Evolutionary conservation across 2,888 invertebrate genomes (phyloP).

Genomic region (Blastobasis adustella): DNA sequence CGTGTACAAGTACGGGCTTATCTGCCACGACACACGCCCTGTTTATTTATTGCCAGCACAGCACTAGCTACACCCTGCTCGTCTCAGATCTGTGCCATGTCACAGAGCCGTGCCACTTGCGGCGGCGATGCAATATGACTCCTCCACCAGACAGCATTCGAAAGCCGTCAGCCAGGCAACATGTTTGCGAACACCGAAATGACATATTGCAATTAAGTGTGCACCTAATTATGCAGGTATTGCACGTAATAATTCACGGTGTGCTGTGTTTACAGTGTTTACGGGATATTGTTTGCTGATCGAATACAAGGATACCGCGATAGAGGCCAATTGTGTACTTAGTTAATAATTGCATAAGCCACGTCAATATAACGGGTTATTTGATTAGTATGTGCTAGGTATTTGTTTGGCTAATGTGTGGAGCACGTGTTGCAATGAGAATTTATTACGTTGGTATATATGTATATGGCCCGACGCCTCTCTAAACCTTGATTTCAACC

Average conservation of each 20-base stretch:
- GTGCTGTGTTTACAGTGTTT: slow-evolving; percentile 59
- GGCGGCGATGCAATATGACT: slow-evolving; percentile 16
- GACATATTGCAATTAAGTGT: slow-evolving; percentile 21
- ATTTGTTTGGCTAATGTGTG: slow-evolving; percentile 19
- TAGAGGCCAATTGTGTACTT: slow-evolving; percentile 52
- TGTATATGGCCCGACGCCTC: too few relatives aligned
- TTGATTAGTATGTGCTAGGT: slow-evolving; percentile 40
- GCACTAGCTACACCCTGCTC: slow-evolving; percentile 29
- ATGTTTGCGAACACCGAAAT: slow-evolving; percentile 20
- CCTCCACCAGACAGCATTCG: slow-evolving; percentile 18
- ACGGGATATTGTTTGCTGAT: slow-evolving; percentile 55
- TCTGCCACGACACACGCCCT: slow-evolving; percentile 62
- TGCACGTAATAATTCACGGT: slow-evolving; percentile 46
- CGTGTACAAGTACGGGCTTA: slow-evolving; percentile 41
- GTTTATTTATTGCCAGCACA: slow-evolving; percentile 64
- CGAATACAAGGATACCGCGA: slow-evolving; percentile 63
- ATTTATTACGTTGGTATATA: too few relatives aligned
- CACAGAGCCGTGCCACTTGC: slow-evolving; percentile 8
- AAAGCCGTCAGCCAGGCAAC: slow-evolving; percentile 15
- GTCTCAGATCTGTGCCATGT: slow-evolving; percentile 26
- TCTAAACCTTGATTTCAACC: too few relatives aligned
- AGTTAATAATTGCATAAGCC: slow-evolving; percentile 66
- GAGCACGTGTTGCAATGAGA: too few relatives aligned
- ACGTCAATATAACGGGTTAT: slow-evolving; percentile 41
- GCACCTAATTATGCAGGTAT: slow-evolving; percentile 24